These are phyloP conservation scores for Pogonomyrmex barbatus DNA, from an alignment of 1,140 invertebrate genomes.

Conservation along the genomic window DNA sequence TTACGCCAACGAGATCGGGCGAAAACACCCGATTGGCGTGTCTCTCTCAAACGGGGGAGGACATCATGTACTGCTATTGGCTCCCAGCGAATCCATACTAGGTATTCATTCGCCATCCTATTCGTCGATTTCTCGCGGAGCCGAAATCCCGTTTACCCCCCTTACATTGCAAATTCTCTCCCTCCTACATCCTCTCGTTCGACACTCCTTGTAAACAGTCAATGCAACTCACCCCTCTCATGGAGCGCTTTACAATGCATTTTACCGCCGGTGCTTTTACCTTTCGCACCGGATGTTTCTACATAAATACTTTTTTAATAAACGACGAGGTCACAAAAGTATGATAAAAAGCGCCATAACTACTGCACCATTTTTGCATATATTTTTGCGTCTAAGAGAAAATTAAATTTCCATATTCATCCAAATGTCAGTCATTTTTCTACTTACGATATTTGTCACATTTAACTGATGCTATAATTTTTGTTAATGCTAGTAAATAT, in stretches of 20 bases:
- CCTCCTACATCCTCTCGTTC: constrained; percentile 55
- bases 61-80: constrained; percentile 75
- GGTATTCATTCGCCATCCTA: constrained; percentile 79
- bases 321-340: constrained; percentile 11
- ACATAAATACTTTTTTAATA: constrained; percentile 76
- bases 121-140: constrained; percentile 70
- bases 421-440: neutral
- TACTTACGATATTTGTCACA: constrained; percentile 6
- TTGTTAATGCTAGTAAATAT: neutral
- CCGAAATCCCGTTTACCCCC: constrained; percentile 38
- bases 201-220: constrained; percentile 45
- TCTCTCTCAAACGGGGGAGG: constrained; percentile 70
- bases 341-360: constrained; percentile 3
- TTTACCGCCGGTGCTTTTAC: constrained; percentile 69
- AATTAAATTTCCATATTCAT: constrained; percentile 37
- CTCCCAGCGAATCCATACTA: constrained; percentile 77
- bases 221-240: constrained; percentile 61
- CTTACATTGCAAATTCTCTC: constrained; percentile 37
- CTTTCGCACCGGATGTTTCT: constrained; percentile 67
- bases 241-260: constrained; percentile 65
- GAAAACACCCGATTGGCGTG: constrained; percentile 76
- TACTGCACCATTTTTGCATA: neutral
- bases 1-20: constrained; percentile 61
- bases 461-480: neutral
- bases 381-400: neutral